Evolutionary conservation across 2,113 vertebrate genomes (phyloP), one percentile per base, ranked within the genome.

Genomic region (Baryphthengus martii): DNA sequence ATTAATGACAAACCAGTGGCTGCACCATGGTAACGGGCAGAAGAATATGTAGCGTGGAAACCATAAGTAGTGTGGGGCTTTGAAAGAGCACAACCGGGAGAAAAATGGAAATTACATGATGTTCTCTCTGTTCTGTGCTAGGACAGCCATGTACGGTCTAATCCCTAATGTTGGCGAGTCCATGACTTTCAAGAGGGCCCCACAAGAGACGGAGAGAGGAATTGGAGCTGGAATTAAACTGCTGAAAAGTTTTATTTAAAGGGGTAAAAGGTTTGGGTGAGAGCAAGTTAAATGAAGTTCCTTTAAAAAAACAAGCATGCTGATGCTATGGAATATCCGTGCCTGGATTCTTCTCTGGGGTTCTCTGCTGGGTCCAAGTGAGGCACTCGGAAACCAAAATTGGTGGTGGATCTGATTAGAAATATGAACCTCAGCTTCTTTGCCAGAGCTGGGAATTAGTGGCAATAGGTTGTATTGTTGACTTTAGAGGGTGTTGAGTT

Each of bases 101-200:
- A 96, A 96, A 96, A 97, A 97, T 97, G 97, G 89, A 96, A 97
- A 97, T 97, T 96, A 96, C 97, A 97, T 96, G 95, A 97, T 97
- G 96, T 97, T 96, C 95, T 87, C 85, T 91, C 94, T 95, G 89
- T 96, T 97, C 96, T 67, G 74, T 91, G 87, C 96, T 93, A 78
- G 91, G 92, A 95, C 90, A 95, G 96, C 90, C 94, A 95, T 97
- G 95, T 95, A 90, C 77, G 68, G 73, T 65, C 96, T 97, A 96
- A 97, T 97, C 95, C 93, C 61, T 71, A 73, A 45, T 49, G 77
- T 21, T 94, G 94, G 74, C 10, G 2, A 81, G 76, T 53, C 91
- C 87, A 90, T 70, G 65, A 58, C 53, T 88, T 96, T 92, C 79
- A 94, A 55, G 59, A 94, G 74, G 39, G 62, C 42, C 42, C 39